Conservation (phyloP, 2,888 invertebrate genomes). For the Chironomus riparius region DNA sequence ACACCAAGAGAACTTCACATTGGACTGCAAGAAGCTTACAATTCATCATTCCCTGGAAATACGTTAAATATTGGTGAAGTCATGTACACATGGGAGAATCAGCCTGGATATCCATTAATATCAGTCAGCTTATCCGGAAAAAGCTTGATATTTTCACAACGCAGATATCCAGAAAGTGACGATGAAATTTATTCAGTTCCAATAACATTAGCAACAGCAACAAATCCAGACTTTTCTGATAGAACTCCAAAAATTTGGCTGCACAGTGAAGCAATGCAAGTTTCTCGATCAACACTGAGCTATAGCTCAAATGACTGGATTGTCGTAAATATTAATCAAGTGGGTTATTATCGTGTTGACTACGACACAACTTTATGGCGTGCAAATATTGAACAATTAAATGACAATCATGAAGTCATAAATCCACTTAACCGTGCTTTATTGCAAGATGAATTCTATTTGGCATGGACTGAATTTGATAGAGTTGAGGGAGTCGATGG, state of each 20-base stretch:
- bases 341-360: background rate
- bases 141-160: background rate
- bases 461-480: background rate
- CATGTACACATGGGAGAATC: conserved; percentile 8
- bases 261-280: background rate
- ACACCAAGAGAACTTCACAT: background rate
- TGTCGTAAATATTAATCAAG: background rate
- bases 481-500: background rate
- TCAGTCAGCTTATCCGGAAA: background rate
- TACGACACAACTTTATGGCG: conserved; percentile 46
- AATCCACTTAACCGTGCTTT: background rate
- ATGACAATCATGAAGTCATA: conserved; percentile 35
- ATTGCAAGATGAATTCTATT: background rate
- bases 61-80: background rate
- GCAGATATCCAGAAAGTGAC: background rate
- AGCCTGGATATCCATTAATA: conserved; percentile 7
- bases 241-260: background rate
- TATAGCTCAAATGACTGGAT: background rate
- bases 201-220: background rate
- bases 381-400: conserved; percentile 44
- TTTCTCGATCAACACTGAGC: background rate
- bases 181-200: conserved; percentile 6
- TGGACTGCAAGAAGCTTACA: background rate
- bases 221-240: background rate
- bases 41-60: background rate